Evolutionary conservation across 2,888 invertebrate species (phyloP), one percentile per base, ranked within the genome.

Genomic region (Scaptodrosophila latifasciaeformis): DNA sequence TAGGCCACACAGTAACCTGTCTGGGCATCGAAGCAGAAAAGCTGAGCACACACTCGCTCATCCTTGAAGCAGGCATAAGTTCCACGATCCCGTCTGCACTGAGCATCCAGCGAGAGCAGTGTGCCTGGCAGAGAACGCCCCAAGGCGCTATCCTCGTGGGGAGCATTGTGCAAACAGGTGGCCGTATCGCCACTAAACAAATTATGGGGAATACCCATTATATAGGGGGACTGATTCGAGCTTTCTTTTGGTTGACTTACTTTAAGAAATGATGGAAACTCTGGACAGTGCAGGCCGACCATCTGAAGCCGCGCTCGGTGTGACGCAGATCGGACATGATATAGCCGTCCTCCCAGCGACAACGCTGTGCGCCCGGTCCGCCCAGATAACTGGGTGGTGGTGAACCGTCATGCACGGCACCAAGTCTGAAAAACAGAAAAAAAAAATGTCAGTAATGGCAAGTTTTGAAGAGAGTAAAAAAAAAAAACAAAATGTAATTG

Each of bases 1-100:
- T 96, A 97, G 54, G 96, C 96, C 57, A 97, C 96, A 87, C 96
- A 97, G 87, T 96, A 97, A 19, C 96, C 96, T 70, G 96, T 96
- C 59, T 93, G 93, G 31, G 96, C 93, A 87, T 97, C 96, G 86
- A 96, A 96, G 85, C 96, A 97, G 88, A 96, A 97, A 66, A 97
- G 88, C 88, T 97, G 96, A 24, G 96, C 96, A 85, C 96, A 97
- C 19, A 97, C 96, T 35, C 96, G 90, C 87, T 96, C 96, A 85
- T 97, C 96, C 90, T 96, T 96, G 85, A 90, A 90, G 83, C 90
- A 90, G 55, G 90, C 90, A 64, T 96, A 96, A 35, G 96, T 96
- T 81, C 96, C 96, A 76, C 96, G 90, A 87, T 97, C 96, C 82
- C 95, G 92, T 67, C 96, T 90, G 87, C 96, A 97, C 85, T 97